Base-by-base conservation (phyloP, 2,888 invertebrate species). In the Halocaridina rubra region DNA sequence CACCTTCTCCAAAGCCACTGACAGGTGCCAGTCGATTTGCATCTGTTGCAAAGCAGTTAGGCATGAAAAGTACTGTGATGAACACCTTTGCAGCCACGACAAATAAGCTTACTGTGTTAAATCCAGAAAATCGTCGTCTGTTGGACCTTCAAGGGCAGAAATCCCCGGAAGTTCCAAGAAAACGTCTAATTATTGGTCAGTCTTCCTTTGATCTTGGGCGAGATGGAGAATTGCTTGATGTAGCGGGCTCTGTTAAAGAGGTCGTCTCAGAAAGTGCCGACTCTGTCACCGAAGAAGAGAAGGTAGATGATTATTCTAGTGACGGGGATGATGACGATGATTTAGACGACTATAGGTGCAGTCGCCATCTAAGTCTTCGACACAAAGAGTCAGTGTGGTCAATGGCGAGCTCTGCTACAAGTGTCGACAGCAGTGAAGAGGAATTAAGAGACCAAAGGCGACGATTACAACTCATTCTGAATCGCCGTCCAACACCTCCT, bases 121-220 rank as follows among this genome's bases (percentile, higher is more conserved):
- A 90, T 29, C 91, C 91, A 3, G 91, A 90, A 87, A 91, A 91
- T 86, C 88, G 91, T 27, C 89, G 89, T 57, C 91, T 91, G 89
- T 89, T 91, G 53, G 90, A 91, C 80, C 90, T 89, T 76, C 91
- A 91, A 86, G 91, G 90, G 8, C 88, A 89, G 67, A 89, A 89
- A 75, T 88, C 88, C 22, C 88, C 89, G 3, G 88, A 89, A 81
- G 88, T 89, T 10, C 89, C 90, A 10, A 87, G 90, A 29, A 89
- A 90, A 84, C 88, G 90, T 22, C 89, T 91, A 80, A 90, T 91
- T 67, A 89, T 91, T 33, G 91, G 91, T 4, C 89, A 90, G 59
- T 89, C 89, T 71, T 90, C 90, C 4, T 91, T 90, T 88, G 90
- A 90, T 19, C 89, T 91, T 74, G 89, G 89, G 64, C 89, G 89